Evolutionary conservation across 2,113 vertebrate genomes (phyloP).

Genomic region (Nymphicus hollandicus): DNA sequence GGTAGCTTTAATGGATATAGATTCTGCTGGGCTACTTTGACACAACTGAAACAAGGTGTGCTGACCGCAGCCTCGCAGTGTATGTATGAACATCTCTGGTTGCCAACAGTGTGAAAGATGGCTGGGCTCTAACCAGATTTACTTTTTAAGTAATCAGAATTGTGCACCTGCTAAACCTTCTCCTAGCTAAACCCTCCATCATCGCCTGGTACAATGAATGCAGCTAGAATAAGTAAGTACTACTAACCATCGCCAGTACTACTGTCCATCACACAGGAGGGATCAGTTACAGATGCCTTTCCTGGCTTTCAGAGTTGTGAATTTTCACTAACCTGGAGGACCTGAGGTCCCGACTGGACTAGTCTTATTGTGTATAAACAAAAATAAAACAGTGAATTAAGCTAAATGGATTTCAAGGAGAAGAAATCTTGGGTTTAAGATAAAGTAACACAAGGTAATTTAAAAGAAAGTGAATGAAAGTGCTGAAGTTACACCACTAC

Average conservation of each 20-base stretch:
- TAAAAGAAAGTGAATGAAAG: neutral
- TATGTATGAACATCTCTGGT: neutral
- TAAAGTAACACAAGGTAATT: neutral
- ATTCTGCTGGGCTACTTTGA: neutral
- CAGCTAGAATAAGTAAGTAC: neutral
- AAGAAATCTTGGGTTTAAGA: neutral
- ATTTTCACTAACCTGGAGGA: neutral
- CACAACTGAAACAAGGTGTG: neutral
- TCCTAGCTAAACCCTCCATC: neutral
- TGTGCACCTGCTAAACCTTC: neutral
- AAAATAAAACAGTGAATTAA: neutral
- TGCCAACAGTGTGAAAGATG: neutral
- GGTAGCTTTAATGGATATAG: neutral
- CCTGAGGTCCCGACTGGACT: neutral
- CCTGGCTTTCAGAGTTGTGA: neutral
- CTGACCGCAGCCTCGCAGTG: neutral
- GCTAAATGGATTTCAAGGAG: neutral
- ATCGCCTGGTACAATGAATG: neutral
- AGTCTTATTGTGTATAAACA: accelerated
- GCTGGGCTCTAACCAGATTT: neutral
- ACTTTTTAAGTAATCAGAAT: neutral
- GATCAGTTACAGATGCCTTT: neutral
- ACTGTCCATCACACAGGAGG: neutral
- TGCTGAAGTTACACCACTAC: neutral
- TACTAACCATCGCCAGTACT: neutral